These are phyloP conservation scores for Epicampocera succincta DNA, from an alignment of 2,888 invertebrate genomes.

Conservation along the genomic window DNA sequence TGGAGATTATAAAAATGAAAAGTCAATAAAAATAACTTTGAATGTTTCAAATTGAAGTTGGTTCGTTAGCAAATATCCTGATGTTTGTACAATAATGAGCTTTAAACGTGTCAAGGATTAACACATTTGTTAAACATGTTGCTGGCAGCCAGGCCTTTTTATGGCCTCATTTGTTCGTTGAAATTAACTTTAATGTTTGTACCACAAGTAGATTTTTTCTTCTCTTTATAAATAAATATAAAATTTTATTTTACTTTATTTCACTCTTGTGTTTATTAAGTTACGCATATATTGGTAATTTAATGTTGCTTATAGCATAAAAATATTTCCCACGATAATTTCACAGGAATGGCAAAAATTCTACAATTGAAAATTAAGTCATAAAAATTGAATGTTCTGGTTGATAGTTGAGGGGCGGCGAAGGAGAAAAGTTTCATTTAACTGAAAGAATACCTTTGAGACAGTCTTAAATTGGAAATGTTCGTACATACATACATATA, in stretches of 20 bases:
- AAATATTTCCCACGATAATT: slow-evolving; percentile 22
- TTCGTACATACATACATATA: too few relatives aligned
- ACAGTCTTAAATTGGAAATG: too few relatives aligned
- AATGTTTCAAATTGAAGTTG: not conserved
- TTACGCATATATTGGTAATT: slow-evolving; percentile 14
- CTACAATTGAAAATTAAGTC: slow-evolving; percentile 23
- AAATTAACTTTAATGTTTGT: slow-evolving; percentile 19
- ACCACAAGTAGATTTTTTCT: slow-evolving; percentile 19
- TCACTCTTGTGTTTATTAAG: not conserved
- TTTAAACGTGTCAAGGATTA: slow-evolving; percentile 39
- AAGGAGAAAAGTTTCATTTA: too few relatives aligned
- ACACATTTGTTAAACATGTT: slow-evolving; percentile 41
- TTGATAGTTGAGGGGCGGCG: not conserved
- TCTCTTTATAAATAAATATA: slow-evolving; percentile 13
- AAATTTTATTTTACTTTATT: slow-evolving; percentile 24
- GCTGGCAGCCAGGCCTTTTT: not conserved
- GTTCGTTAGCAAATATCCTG: slow-evolving; percentile 3
- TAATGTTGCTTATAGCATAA: not conserved
- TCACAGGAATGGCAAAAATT: slow-evolving; percentile 1
- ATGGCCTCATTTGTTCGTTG: not conserved
- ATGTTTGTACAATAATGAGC: not conserved
- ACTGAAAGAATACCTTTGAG: not conserved
- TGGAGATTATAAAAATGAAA: slow-evolving; percentile 1
- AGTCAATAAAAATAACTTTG: slow-evolving; percentile 9
- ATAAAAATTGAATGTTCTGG: not conserved